Evolutionary conservation across 2,888 invertebrate species (phyloP), one percentile per base, ranked within the genome.

Genomic region (Hedychridium roseum): DNA sequence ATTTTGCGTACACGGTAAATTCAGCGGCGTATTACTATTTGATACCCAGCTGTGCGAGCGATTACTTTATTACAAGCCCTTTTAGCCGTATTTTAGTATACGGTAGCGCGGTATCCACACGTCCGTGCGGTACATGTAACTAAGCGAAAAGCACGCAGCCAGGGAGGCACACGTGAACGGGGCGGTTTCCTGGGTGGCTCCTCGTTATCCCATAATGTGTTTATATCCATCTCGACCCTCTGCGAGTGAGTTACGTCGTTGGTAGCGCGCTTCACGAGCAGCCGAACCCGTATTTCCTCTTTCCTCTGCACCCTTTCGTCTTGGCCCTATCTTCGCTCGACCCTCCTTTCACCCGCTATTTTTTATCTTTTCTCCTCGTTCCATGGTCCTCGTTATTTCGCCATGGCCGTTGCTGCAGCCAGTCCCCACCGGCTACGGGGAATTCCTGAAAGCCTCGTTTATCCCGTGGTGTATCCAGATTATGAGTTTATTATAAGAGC

Each of bases 401-500:
- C 23, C 9, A 23, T 9, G 23, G 23, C 9, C 23, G 23, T 23
- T 9, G 23, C 23, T 23, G 5, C 5, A 5, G 23, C 23, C 5
- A 23, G 23, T 9, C 23, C 5, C 23, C 5, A 5, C 23, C 23
- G 23, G 5, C 37, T 27, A 11, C 38, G 43, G 18, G 30, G 42
- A 34, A 16, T 14, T 20, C 36, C 50, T 50, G 43, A 60, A 57
- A 64, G 52, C 57, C 37, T 63, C 50, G 45, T 58, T 54, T 41
- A 42, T 48, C 51, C 47, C 18, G 12, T 17, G 49, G 48, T 36
- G 46, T 44, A 52, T 37, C 41, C 57, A 42, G 58, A 63, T 67
- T 67, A 66, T 57, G 52, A 59, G 57, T 67, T 67, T 60, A 63
- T 67, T 65, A 60, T 61, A 57, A 61, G 61, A 67, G 55, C 57